Evolutionary conservation across 2,797 vertebrate genomes (phyloP).

Genomic region (Leontopithecus rosalia): DNA sequence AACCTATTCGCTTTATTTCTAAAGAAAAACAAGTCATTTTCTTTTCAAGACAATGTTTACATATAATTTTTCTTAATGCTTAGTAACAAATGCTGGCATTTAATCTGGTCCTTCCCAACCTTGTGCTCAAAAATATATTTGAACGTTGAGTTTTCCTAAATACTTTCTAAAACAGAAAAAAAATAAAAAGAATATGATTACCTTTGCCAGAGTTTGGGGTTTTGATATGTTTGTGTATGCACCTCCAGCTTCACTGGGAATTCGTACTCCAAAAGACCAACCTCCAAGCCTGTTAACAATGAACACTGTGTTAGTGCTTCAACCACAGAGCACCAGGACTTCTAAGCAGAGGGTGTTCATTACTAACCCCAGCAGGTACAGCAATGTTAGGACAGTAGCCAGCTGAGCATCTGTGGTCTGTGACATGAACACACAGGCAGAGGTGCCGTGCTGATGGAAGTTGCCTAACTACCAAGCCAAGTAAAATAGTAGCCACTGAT

Average conservation of each 20-base stretch:
- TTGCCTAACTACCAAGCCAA: accelerated
- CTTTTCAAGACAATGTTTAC: neutral
- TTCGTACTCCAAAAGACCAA: conserved; percentile 82
- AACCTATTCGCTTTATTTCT: neutral
- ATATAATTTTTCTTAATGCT: neutral
- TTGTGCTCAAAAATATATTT: neutral
- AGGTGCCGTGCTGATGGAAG: accelerated
- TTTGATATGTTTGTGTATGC: conserved; percentile 26
- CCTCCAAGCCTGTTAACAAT: conserved; percentile 78
- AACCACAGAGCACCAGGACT: accelerated
- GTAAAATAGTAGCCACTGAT: accelerated
- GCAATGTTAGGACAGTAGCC: neutral
- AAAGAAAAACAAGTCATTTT: neutral
- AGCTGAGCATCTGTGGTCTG: too few relatives aligned
- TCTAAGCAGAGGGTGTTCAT: accelerated
- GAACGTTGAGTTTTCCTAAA: neutral
- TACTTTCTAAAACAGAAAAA: neutral
- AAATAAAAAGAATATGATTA: conserved; percentile 46
- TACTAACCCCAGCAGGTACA: accelerated
- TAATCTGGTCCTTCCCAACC: too few relatives aligned
- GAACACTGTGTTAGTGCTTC: neutral
- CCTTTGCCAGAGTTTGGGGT: conserved; percentile 80
- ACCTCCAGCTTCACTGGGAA: conserved; percentile 37
- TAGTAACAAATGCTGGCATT: neutral
- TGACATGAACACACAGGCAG: accelerated